These are phyloP conservation scores for Brachyistius frenatus DNA, from an alignment of 2,113 vertebrate species.

Conservation along the genomic window DNA sequence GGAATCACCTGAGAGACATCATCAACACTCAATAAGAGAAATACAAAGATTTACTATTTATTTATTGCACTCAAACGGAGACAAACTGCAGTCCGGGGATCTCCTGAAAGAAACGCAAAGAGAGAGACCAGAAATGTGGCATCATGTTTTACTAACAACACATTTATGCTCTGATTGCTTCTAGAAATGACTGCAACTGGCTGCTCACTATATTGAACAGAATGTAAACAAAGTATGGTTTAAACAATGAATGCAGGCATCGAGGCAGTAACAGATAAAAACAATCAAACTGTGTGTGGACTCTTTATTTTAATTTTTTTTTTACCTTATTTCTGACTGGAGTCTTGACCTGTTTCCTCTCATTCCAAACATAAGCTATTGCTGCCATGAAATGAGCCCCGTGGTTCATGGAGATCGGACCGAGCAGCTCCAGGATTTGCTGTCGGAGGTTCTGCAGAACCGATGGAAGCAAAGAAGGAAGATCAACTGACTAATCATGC, in stretches of 20 bases:
- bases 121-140: neutral
- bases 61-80: neutral
- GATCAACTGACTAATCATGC: neutral
- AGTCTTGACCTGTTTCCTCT: constrained; percentile 90
- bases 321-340: constrained; percentile 91
- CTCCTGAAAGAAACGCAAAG: neutral
- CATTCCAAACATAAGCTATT: constrained; percentile 98
- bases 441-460: constrained; percentile 93
- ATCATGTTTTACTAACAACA: neutral
- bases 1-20: constrained; percentile 90
- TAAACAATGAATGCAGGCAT: neutral
- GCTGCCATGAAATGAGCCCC: constrained; percentile 99
- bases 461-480: neutral
- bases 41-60: neutral
- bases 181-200: neutral
- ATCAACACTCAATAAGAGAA: neutral
- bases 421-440: constrained; percentile 96
- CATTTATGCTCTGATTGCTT: neutral
- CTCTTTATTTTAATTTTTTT: neutral
- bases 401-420: constrained; percentile 99
- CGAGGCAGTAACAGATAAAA: neutral
- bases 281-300: accelerated
- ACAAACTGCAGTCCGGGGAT: neutral
- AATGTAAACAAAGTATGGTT: neutral
- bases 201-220: neutral